Base-by-base conservation (phyloP, 30 jellyfish, hydroid and myxozoan genomes). In the Cassiopea andromeda region DNA sequence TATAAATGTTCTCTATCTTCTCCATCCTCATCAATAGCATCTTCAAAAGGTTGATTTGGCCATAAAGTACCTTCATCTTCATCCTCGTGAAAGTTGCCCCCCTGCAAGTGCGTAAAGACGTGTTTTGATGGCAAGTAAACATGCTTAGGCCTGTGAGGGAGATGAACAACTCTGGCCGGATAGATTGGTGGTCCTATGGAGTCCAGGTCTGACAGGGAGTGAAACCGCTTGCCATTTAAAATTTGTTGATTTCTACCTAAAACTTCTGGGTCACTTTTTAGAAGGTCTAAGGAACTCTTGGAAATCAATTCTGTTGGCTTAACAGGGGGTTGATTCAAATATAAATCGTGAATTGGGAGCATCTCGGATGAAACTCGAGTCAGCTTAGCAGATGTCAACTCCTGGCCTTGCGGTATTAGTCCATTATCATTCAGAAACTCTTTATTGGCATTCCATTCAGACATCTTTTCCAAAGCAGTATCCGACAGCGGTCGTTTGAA, bases 401-500 rank as follows among this genome's bases (percentile, higher is more conserved):
- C 84, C 17, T 57, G 85, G 17, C n/a, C 87, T 2, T 88, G 72
- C 19, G 45, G 38, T 16, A 70, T 3, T 17, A 76, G 69, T 16
- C 89, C 87, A 48, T 93, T 92, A 49, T 94, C 98, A 1, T 83
- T 60, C 71, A 89, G 44, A 77, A 43, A 90, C 79, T 69, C 93
- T 49, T 87, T 87, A 77, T 94, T 94, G 0, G 98, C 93, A 83
- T 94, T 94, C 91, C 92, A 90, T 44, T 75, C 87, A 18, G 98
- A 90, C 92, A 94, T 83, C 16, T 59, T 57, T 45, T 82, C 85
- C 76, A 94, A 83, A 0, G 77, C 97, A 67, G 50, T 84, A 16
- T 90, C 98, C 49, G 98, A 78, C 54, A 94, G 77, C 44, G 97
- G 97, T 48, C 88, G 88, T 60, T 78, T 81, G 77, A 94, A 86